A percentile compares a stretch with the other conserved stretches of the same genome.
Conservation (phyloP, 2,113 vertebrate species). For the Bujurquina vittata region DNA sequence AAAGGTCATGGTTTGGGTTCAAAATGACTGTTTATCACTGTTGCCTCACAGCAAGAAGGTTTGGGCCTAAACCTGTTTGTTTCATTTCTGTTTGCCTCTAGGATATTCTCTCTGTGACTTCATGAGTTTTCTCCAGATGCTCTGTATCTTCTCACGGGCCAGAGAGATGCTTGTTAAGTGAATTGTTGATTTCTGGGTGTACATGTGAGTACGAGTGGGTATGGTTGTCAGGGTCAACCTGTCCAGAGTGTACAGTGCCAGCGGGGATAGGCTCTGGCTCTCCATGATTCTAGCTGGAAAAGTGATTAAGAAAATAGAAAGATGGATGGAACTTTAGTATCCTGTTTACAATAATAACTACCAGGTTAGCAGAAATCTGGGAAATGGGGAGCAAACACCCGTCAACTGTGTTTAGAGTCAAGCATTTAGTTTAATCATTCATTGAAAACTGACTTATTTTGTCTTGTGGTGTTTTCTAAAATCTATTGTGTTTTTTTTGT, state of each 20-base stretch:
- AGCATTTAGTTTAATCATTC: background rate
- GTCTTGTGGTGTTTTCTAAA: background rate
- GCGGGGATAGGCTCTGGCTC: background rate
- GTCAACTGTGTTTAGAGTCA: background rate
- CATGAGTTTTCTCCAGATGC: background rate
- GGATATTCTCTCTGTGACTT: background rate
- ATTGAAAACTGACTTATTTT: background rate
- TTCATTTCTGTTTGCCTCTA: background rate
- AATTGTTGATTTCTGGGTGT: background rate
- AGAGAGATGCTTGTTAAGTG: background rate
- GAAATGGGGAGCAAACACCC: background rate
- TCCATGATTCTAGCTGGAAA: background rate
- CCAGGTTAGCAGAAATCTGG: background rate
- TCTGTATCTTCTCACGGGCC: background rate
- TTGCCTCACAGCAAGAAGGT: background rate
- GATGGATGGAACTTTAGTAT: background rate
- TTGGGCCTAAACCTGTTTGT: background rate
- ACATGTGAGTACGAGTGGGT: background rate
- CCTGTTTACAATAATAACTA: background rate
- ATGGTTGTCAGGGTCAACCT: background rate
- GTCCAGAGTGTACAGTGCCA: no score
- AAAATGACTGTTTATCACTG: slow-evolving; percentile 3
- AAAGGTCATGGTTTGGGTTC: background rate
- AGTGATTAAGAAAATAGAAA: background rate
- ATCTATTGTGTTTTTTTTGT: background rate